Conservation (phyloP, 2,797 vertebrate genomes). For the Melanotaenia boesemani region DNA sequence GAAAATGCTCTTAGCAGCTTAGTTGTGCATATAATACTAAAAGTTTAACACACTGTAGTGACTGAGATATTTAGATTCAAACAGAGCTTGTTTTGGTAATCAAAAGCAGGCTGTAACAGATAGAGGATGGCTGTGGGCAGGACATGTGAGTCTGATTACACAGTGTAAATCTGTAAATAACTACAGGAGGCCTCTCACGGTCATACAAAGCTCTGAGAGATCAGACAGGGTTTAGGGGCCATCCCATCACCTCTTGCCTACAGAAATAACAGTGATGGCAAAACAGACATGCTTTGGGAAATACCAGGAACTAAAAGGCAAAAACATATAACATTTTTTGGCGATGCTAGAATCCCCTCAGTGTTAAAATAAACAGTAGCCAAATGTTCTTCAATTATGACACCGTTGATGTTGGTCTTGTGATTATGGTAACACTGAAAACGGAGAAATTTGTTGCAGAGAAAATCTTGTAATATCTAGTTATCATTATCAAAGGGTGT, state of each 20-base stretch:
- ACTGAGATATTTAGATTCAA: neutral
- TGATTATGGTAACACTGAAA: neutral
- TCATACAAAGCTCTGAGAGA: constrained; percentile 55
- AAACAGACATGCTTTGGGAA: neutral
- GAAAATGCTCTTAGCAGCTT: constrained; percentile 19
- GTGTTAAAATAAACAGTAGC: neutral
- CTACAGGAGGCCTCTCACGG: constrained; percentile 42
- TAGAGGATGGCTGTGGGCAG: neutral
- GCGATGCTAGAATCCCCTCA: neutral
- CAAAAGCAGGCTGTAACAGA: constrained; percentile 24
- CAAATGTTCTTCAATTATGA: neutral
- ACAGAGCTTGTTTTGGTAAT: neutral
- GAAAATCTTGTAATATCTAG: neutral
- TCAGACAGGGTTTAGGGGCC: constrained; percentile 66
- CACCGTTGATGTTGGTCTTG: neutral
- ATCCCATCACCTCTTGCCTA: constrained; percentile 18
- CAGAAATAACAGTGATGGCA: neutral
- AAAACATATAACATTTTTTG: neutral
- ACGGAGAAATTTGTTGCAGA: too few species aligned
- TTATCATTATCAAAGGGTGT: neutral
- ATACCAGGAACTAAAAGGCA: neutral
- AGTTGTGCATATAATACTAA: neutral
- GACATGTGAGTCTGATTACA: constrained; percentile 48
- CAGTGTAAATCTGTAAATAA: constrained; percentile 64
- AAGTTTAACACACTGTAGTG: neutral